Conservation (phyloP, 2,797 vertebrate genomes). For the Hybognathus amarus region DNA sequence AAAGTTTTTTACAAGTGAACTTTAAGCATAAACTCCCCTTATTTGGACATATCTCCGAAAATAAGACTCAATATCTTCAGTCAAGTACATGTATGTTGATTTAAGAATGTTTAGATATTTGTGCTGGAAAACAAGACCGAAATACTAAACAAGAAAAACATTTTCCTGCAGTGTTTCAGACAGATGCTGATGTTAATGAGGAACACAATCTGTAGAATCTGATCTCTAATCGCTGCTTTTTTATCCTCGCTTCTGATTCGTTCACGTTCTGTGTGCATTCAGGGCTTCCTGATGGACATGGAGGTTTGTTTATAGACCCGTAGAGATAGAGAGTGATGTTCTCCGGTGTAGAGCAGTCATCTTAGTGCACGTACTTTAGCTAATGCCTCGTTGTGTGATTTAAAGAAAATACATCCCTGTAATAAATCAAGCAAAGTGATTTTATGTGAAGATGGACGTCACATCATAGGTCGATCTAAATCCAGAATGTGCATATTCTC, state of each 20-base stretch:
- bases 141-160: neutral
- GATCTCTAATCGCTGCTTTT: conserved; percentile 44
- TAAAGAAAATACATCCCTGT: neutral
- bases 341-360: neutral
- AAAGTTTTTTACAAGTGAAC: too few relatives aligned
- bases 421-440: neutral
- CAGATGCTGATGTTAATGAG: neutral
- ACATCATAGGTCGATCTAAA: neutral
- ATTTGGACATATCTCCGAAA: neutral
- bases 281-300: conserved; percentile 61
- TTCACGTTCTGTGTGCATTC: conserved; percentile 3
- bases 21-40: too few relatives aligned
- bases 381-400: neutral
- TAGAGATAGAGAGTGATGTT: conserved; percentile 25
- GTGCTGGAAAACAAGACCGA: neutral
- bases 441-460: neutral
- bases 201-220: neutral
- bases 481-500: conserved; percentile 30
- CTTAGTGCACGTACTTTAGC: neutral
- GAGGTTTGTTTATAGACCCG: conserved; percentile 57
- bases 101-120: neutral
- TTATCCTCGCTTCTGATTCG: neutral
- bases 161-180: neutral
- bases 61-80: neutral
- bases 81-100: neutral